Evolutionary conservation across 1,140 invertebrate species (phyloP).

Genomic region (Mya arenaria): DNA sequence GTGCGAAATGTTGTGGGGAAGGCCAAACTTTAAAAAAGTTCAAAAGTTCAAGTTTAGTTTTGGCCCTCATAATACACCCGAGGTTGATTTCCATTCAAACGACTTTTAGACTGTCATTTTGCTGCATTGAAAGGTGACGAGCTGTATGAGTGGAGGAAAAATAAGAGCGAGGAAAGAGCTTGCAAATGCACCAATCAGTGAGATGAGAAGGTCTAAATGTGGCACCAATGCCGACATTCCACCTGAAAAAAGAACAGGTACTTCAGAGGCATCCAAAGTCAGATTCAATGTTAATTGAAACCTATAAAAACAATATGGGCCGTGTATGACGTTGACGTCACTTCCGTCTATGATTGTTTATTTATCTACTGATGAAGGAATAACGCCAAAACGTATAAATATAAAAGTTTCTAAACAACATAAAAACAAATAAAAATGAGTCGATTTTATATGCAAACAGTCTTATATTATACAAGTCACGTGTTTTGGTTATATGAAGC

Average conservation of each 20-base stretch:
- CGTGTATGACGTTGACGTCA: neutral
- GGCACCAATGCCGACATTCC: conserved; percentile 91
- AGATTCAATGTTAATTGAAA: neutral
- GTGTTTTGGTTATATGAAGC: neutral
- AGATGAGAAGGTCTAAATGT: conserved; percentile 94
- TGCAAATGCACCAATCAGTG: conserved; percentile 94
- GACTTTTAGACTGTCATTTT: too few relatives aligned
- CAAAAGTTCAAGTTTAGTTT: too few relatives aligned
- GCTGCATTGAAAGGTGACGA: conserved; percentile 83
- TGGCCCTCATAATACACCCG: too few relatives aligned
- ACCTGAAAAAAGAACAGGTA: conserved; percentile 84
- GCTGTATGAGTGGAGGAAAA: conserved; percentile 94
- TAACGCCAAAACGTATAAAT: neutral
- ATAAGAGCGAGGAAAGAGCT: conserved; percentile 94
- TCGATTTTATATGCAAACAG: neutral
- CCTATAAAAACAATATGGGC: neutral
- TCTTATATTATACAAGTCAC: too few relatives aligned
- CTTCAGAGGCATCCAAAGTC: neutral
- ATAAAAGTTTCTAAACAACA: neutral
- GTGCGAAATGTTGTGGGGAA: too few relatives aligned
- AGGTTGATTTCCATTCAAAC: too few relatives aligned
- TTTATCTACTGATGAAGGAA: neutral
- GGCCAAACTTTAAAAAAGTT: too few relatives aligned
- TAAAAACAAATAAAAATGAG: neutral
- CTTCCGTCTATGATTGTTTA: neutral